phyloP scores from a whole-genome alignment of 2,113 vertebrate genomes.

The Phylloscopus trochiloides region DNA sequence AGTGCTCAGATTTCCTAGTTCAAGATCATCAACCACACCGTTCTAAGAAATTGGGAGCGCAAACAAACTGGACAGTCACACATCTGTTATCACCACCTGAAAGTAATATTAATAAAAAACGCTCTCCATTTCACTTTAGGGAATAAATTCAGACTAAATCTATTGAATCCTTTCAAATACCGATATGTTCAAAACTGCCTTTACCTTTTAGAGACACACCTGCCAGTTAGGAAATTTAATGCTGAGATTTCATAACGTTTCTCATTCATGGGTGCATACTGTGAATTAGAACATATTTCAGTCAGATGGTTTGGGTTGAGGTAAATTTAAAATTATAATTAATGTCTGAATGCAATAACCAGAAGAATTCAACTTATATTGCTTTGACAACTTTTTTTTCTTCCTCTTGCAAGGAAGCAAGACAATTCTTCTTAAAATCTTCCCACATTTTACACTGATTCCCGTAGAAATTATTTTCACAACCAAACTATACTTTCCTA shows the following conservation, averaged over 20 bases:
- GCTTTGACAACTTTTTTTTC: background rate
- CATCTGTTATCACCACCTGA: background rate
- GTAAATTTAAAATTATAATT: background rate
- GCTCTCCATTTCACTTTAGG: background rate
- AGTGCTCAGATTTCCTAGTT: background rate
- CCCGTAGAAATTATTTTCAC: background rate
- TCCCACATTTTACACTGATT: background rate
- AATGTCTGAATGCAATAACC: background rate
- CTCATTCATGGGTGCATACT: accelerated
- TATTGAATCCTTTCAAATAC: background rate
- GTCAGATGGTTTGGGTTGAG: background rate
- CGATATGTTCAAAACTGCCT: accelerated
- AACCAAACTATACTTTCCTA: background rate
- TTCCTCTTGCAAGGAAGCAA: background rate
- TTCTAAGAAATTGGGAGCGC: background rate
- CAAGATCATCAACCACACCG: background rate
- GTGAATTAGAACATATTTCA: background rate
- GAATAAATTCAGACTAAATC: background rate
- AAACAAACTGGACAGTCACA: background rate
- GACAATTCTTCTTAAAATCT: background rate
- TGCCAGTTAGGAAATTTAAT: background rate
- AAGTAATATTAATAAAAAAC: background rate
- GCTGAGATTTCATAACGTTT: background rate
- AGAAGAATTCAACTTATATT: background rate
- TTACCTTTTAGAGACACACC: background rate